These are phyloP conservation scores for Plagodis dolabraria DNA, from an alignment of 2,888 invertebrate genomes.

Conservation along the genomic window DNA sequence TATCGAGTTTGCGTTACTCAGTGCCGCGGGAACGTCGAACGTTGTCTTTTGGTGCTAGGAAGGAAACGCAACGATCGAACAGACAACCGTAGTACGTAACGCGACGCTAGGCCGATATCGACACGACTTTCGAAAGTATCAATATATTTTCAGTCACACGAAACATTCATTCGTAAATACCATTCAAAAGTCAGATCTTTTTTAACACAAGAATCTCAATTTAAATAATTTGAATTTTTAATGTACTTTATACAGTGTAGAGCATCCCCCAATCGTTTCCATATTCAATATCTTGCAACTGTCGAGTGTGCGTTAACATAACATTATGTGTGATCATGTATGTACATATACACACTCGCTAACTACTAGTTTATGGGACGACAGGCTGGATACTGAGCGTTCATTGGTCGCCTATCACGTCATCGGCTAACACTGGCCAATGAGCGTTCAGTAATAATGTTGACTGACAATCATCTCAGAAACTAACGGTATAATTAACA, in stretches of 20 bases:
- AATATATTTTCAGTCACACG: slow-evolving; percentile 43
- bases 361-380: no score
- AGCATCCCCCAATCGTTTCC: slow-evolving; percentile 25
- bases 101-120: slow-evolving; percentile 53
- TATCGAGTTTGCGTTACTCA: slow-evolving; percentile 41
- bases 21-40: slow-evolving; percentile 15
- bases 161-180: slow-evolving; percentile 44
- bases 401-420: no score
- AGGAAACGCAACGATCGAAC: slow-evolving; percentile 10
- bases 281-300: slow-evolving; percentile 28
- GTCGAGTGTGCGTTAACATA: no score
- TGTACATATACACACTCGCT: no score
- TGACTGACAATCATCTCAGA: no score
- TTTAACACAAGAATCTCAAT: slow-evolving; percentile 47
- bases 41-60: slow-evolving; percentile 35
- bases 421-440: no score
- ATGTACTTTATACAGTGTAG: slow-evolving; percentile 35
- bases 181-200: slow-evolving; percentile 54
- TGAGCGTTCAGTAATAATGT: no score
- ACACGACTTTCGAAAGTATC: slow-evolving; percentile 43
- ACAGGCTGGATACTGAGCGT: no score
- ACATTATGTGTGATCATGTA: no score
- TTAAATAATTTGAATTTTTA: slow-evolving; percentile 43
- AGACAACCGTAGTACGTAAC: slow-evolving; percentile 19
- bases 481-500: no score